Percentiles rank a stretch among this genome's conserved stretches.
Evolutionary conservation across 1,140 invertebrate species (phyloP).

Genomic region (Aphaenogaster floridana): DNA sequence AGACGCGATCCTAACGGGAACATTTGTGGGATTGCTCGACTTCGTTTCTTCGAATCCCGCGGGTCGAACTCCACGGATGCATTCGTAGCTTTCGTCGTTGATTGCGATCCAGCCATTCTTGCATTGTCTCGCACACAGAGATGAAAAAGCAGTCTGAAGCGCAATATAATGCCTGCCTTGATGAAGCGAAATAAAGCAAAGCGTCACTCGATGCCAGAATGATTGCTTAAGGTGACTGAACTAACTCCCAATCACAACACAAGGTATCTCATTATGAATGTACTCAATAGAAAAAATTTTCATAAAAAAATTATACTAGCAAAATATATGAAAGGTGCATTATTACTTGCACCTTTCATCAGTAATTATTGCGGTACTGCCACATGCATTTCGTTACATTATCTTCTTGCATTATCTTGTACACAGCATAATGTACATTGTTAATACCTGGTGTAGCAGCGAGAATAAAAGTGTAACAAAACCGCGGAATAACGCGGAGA

Average conservation of each 20-base stretch:
- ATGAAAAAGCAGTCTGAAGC: neutral
- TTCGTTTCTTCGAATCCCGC: constrained; percentile 68
- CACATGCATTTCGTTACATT: neutral
- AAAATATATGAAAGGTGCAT: neutral
- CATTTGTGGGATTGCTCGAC: constrained; percentile 73
- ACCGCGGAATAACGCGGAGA: neutral
- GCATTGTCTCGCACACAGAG: constrained; percentile 43
- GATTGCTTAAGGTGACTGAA: neutral
- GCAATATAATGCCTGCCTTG: neutral
- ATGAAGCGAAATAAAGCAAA: neutral
- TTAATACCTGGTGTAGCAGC: constrained; percentile 53
- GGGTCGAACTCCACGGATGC: constrained; percentile 35
- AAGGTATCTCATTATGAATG: neutral
- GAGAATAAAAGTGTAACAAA: constrained; percentile 7
- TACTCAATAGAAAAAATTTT: neutral
- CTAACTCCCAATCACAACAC: neutral
- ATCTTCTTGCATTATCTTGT: constrained; percentile 53
- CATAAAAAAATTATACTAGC: neutral
- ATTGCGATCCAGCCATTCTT: constrained; percentile 70
- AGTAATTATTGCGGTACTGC: neutral
- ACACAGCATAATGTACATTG: constrained; percentile 61
- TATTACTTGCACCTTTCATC: neutral
- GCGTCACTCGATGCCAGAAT: neutral
- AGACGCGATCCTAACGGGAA: constrained; percentile 65
- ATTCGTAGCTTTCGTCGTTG: constrained; percentile 43